A percentile compares a stretch with the other conserved stretches of the same genome.
Evolutionary conservation across 2,888 invertebrate species (phyloP).

Genomic region (Trissonchulus sp.): DNA sequence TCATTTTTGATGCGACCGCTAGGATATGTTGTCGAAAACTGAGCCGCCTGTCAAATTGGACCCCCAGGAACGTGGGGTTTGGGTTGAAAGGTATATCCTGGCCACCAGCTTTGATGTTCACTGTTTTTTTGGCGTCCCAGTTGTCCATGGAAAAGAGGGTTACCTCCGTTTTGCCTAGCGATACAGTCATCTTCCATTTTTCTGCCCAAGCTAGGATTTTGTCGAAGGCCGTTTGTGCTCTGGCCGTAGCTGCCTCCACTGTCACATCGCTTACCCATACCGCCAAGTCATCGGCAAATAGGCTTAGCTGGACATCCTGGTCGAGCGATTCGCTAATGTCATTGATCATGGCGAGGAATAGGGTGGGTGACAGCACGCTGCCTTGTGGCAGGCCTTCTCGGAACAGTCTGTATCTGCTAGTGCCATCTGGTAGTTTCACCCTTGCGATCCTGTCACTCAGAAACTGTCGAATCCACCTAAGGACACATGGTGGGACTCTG

Average conservation of each 20-base stretch:
- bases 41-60: no score
- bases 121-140: no score
- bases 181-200: not conserved
- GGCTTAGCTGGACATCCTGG: not conserved
- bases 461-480: not conserved
- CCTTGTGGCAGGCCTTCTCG: slow-evolving; percentile 1
- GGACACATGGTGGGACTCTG: not conserved
- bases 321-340: not conserved
- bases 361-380: no score
- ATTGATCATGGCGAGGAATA: no score
- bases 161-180: not conserved
- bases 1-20: no score
- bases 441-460: slow-evolving; percentile 4
- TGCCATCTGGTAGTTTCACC: not conserved
- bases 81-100: no score
- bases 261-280: no score
- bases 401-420: not conserved
- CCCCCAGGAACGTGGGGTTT: no score
- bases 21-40: no score
- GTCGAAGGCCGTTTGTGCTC: not conserved
- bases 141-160: no score
- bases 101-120: no score
- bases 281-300: slow-evolving; percentile 19
- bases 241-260: no score
- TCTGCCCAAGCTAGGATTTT: not conserved